These are phyloP conservation scores for Coelogynopora nodosa DNA, from an alignment of 2,888 invertebrate genomes.

Conservation along the genomic window DNA sequence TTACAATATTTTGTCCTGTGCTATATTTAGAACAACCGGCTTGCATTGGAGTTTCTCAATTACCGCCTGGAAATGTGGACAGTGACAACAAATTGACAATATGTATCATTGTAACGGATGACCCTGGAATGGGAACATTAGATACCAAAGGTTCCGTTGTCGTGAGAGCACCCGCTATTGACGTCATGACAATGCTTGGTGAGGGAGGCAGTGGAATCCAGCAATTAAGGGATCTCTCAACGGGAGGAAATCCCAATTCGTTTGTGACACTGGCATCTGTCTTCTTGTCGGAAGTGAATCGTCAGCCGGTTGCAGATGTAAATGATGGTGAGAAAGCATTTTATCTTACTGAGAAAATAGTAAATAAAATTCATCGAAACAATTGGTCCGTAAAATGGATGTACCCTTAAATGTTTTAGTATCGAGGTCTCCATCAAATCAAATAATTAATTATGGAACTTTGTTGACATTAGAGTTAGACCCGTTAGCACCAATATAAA, in stretches of 20 bases:
- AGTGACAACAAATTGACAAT: neutral
- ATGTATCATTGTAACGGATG: neutral
- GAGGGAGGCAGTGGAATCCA: neutral
- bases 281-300: neutral
- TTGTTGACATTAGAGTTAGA: too few species aligned
- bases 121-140: neutral
- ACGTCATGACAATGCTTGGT: neutral
- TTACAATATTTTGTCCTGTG: too few species aligned
- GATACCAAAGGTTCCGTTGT: neutral
- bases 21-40: neutral
- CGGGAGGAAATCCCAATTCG: neutral
- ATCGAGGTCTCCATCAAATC: too few species aligned
- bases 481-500: too few species aligned
- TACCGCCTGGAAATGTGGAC: neutral
- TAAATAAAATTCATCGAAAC: too few species aligned
- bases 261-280: slow-evolving; percentile 1
- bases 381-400: too few species aligned
- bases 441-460: too few species aligned
- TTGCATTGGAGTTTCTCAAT: neutral
- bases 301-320: neutral
- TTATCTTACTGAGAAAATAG: too few species aligned
- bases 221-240: neutral
- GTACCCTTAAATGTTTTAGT: too few species aligned
- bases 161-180: neutral
- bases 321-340: too few species aligned